These are phyloP conservation scores for Pycnomerus fuliginosus DNA, from an alignment of 2,888 invertebrate genomes.

Conservation along the genomic window DNA sequence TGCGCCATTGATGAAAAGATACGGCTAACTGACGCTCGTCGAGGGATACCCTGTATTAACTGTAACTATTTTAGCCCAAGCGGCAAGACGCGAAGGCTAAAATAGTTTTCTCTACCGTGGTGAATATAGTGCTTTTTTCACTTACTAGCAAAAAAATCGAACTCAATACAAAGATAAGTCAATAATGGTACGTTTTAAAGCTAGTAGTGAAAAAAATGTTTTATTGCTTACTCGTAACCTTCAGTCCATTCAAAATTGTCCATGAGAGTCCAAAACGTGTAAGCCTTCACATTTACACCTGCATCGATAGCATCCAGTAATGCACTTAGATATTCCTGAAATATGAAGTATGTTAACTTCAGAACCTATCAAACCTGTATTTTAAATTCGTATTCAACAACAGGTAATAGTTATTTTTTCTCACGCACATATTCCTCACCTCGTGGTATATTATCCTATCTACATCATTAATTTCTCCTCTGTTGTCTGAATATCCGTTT, in stretches of 20 bases:
- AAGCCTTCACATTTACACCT: constrained; percentile 1
- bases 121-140: no score
- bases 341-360: background rate
- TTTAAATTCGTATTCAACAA: background rate
- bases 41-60: no score
- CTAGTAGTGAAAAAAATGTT: no score
- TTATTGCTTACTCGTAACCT: constrained; percentile 3
- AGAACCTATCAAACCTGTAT: background rate
- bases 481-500: constrained; percentile 17
- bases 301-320: constrained; percentile 1
- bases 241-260: constrained; percentile 5
- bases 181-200: no score
- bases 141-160: no score
- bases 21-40: no score
- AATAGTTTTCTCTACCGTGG: no score
- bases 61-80: no score
- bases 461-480: constrained; percentile 5
- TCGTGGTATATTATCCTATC: constrained; percentile 9
- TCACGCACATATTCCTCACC: background rate
- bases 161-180: no score
- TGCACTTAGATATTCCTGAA: constrained; percentile 1
- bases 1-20: no score
- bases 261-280: constrained; percentile 4
- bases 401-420: background rate
- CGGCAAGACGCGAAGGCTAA: no score